Evolutionary conservation across 2,888 invertebrate genomes (phyloP), one percentile per base, ranked within the genome.

Genomic region (Ethmia dodecea): DNA sequence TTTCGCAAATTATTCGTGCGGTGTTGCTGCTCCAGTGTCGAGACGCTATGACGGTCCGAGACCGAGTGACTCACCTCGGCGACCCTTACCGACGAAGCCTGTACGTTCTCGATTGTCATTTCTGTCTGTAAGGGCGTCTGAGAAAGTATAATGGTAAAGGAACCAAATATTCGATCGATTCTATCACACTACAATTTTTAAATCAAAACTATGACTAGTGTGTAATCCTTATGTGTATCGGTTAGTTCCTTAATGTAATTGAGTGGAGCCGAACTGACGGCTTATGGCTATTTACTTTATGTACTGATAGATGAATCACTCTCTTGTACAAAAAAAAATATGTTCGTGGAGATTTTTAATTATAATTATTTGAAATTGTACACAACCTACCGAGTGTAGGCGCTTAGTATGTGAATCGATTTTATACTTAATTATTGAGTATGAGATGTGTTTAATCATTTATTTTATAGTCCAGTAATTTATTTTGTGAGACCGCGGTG

Each of bases 191-290:
- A 68, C 76, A 70, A 72, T 72, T 78, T 79, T 75, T 70, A 65
- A 50, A 65, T 52, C 68, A 78, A 81, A 80, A 67, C 75, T 72
- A 65, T 73, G 77, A 65, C 71, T 67, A 73, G 81, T 78, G 81
- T 77, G 77, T 63, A 47, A n/a, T n/a, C n/a, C n/a, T 42, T 44
- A 30, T 13, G 32, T 35, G 18, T 32, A 29, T 32, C 38, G 38
- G 41, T 42, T 39, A 45, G 57, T 57, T 55, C 55, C 52, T 51
- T 47, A 38, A 37, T 32, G 24, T 28, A 36, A 28, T 20, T 25
- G 14, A 14, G n/a, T n/a, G n/a, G n/a, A 29, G 9, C 22, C 15
- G 28, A 15, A 14, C 6, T n/a, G 13, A 13, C 13, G 34, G 28
- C 33, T 13, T 10, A 40, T 24, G 43, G 46, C 52, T 56, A 52